phyloP scores from a whole-genome alignment of 2,888 invertebrate genomes.

The Scaptomyza tumidula region DNA sequence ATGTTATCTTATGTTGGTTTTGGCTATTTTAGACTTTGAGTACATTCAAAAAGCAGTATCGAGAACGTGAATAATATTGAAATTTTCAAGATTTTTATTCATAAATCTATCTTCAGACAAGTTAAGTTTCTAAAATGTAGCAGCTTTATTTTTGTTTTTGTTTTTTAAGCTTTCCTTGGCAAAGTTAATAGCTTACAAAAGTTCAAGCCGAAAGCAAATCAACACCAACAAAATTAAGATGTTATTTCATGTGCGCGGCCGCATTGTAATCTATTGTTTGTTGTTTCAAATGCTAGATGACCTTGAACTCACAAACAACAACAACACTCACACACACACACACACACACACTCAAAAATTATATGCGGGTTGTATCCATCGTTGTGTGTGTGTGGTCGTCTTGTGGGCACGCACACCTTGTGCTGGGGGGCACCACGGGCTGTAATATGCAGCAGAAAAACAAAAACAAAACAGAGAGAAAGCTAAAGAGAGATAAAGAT shows the following conservation, averaged over 20 bases:
- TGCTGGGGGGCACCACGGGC: constrained; percentile 43
- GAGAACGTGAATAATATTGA: too few relatives aligned
- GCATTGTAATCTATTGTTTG: constrained; percentile 72
- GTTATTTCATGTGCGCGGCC: constrained; percentile 59
- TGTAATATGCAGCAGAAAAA: constrained; percentile 56
- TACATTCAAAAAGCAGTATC: too few relatives aligned
- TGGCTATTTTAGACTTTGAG: too few relatives aligned
- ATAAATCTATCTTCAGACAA: too few relatives aligned
- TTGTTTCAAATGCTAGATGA: constrained; percentile 83
- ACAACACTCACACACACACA: constrained; percentile 32
- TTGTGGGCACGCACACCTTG: constrained; percentile 77
- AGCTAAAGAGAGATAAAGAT: constrained; percentile 5
- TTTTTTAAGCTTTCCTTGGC: neutral
- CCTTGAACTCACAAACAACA: constrained; percentile 81
- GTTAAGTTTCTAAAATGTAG: too few relatives aligned
- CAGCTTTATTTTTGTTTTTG: too few relatives aligned
- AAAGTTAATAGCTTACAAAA: neutral
- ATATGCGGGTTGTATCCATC: constrained; percentile 46
- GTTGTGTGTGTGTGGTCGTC: constrained; percentile 46
- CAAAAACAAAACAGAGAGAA: constrained; percentile 44
- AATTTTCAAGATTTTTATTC: too few relatives aligned
- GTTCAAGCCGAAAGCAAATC: constrained; percentile 21
- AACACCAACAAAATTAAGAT: constrained; percentile 53
- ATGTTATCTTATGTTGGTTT: too few relatives aligned
- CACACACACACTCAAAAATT: constrained; percentile 48